phyloP scores from a whole-genome alignment of 2,888 invertebrate species.

The Lycaena phlaeas region DNA sequence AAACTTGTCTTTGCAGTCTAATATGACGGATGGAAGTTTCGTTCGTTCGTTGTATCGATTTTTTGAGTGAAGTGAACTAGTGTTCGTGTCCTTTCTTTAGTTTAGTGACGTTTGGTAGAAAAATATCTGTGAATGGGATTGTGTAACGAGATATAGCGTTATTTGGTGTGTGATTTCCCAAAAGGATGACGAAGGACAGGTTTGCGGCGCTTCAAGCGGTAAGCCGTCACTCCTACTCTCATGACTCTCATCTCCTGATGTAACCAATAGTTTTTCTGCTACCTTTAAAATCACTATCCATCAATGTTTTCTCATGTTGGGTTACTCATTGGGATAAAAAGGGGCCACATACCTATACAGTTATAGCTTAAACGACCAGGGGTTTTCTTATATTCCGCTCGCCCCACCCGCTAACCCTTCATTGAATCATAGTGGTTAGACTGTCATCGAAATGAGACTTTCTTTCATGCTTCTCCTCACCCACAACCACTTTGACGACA shows the following conservation, averaged over 20 bases:
- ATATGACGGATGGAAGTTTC: conserved; percentile 69
- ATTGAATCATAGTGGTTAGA: conserved; percentile 39
- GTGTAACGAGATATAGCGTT: conserved; percentile 78
- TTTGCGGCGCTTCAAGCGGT: conserved; percentile 96
- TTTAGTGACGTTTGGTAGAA: conserved; percentile 81
- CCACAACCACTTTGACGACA: conserved; percentile 10
- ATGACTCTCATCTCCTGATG: conserved; percentile 31
- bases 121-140: conserved; percentile 85
- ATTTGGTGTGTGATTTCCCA: conserved; percentile 78
- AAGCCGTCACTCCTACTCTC: conserved; percentile 58
- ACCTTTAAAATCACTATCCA: conserved; percentile 57
- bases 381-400: conserved; percentile 29
- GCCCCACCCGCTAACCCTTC: conserved; percentile 61
- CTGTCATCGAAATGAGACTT: conserved; percentile 53
- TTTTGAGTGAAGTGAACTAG: conserved; percentile 80
- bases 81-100: conserved; percentile 80
- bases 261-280: conserved; percentile 54
- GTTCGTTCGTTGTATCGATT: conserved; percentile 84
- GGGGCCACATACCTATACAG: not conserved
- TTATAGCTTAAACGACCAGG: not conserved
- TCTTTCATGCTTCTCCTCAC: conserved; percentile 33
- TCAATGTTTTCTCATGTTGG: conserved; percentile 27
- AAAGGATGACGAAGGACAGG: conserved; percentile 96
- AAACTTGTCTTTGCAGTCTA: conserved; percentile 44
- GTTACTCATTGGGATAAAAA: not conserved